phyloP scores from a whole-genome alignment of 92 coral and sea anemone species.

The Virgularia gustaviana region DNA sequence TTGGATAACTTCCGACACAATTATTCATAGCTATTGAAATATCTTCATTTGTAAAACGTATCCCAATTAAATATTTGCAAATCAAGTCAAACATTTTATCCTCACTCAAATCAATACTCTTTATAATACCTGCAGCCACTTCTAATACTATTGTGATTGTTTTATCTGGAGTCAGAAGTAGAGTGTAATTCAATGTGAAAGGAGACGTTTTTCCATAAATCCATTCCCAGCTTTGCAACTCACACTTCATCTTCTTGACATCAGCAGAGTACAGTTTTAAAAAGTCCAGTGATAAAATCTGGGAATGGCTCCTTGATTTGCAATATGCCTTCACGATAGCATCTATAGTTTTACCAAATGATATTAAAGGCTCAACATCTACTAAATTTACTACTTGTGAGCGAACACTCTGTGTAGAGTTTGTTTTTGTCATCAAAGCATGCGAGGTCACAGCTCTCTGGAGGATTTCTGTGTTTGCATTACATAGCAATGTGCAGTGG shows the following conservation, averaged over 20 bases:
- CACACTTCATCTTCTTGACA: not conserved
- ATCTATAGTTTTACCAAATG: slow-evolving; percentile 48
- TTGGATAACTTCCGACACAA: not conserved
- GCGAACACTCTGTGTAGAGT: slow-evolving; percentile 64
- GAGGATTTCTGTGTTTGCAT: slow-evolving; percentile 52
- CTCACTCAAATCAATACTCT: not conserved
- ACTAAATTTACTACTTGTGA: slow-evolving; percentile 70
- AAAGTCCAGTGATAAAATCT: not conserved
- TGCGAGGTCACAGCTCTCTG: slow-evolving; percentile 56
- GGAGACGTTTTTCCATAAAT: slow-evolving; percentile 85
- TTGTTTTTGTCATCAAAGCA: slow-evolving; percentile 38
- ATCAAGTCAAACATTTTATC: not conserved
- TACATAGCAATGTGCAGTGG: slow-evolving; percentile 81
- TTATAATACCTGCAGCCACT: not conserved
- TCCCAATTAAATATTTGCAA: not conserved
- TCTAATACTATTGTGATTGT: slow-evolving; percentile 43
- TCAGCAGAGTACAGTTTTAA: slow-evolving; percentile 6
- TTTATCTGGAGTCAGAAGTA: slow-evolving; percentile 52
- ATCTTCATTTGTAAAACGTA: not conserved
- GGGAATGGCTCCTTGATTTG: not conserved
- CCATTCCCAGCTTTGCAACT: slow-evolving; percentile 78
- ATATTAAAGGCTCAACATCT: slow-evolving; percentile 52
- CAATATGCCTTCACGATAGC: slow-evolving; percentile 53
- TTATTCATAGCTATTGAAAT: not conserved
- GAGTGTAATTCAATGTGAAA: slow-evolving; percentile 57